Percentiles rank a stretch among this genome's conserved stretches.
phyloP scores from a whole-genome alignment of 2,888 invertebrate species.

The Noctua janthe region DNA sequence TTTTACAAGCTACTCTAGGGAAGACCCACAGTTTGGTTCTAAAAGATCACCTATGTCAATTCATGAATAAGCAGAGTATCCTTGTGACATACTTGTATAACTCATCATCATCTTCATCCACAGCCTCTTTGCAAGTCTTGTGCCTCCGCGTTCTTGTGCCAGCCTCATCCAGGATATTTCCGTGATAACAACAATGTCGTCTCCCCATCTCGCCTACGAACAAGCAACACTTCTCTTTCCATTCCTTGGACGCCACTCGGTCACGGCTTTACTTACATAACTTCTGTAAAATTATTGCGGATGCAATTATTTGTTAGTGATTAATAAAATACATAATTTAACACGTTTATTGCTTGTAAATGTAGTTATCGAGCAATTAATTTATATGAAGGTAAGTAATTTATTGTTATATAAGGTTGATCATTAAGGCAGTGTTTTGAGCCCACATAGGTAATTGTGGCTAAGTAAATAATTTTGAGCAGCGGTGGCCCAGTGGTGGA shows the following conservation, averaged over 20 bases:
- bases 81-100: too few relatives aligned
- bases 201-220: too few relatives aligned
- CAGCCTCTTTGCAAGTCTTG: too few relatives aligned
- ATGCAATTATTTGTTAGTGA: conserved; percentile 1
- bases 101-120: too few relatives aligned
- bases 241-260: too few relatives aligned
- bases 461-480: not conserved
- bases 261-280: too few relatives aligned
- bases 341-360: conserved; percentile 12
- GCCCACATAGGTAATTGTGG: not conserved
- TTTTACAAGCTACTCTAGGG: too few relatives aligned
- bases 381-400: not conserved
- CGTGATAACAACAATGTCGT: too few relatives aligned
- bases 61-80: not conserved
- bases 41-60: not conserved
- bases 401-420: not conserved
- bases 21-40: not conserved
- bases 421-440: not conserved
- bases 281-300: not conserved
- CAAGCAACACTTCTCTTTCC: too few relatives aligned
- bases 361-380: conserved; percentile 13
- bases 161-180: too few relatives aligned
- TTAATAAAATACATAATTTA: conserved; percentile 11
- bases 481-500: too few relatives aligned
- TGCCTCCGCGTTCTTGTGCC: too few relatives aligned